phyloP scores from a whole-genome alignment of 2,797 vertebrate species.

The Aeoliscus strigatus region DNA sequence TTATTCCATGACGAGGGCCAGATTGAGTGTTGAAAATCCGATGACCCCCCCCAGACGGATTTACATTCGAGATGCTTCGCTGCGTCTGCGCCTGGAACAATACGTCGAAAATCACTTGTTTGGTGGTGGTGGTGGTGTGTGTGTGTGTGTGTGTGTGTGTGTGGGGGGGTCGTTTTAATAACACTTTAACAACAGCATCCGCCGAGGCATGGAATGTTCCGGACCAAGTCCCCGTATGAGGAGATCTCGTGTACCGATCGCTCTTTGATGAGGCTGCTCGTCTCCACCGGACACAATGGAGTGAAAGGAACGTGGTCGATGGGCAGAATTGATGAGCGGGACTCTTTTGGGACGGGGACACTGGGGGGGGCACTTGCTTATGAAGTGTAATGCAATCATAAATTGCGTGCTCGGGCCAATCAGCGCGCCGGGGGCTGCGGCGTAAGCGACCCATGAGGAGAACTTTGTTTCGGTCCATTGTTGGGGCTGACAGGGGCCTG shows the following conservation, averaged over 20 bases:
- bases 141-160: too few relatives aligned
- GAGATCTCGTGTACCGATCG: conserved; percentile 84
- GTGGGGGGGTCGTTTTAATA: too few relatives aligned
- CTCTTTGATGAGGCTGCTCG: conserved; percentile 85
- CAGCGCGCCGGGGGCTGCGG: conserved; percentile 70
- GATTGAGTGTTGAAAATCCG: conserved; percentile 75
- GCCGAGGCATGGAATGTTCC: too few relatives aligned
- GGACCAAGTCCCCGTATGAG: conserved; percentile 76
- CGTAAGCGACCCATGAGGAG: conserved; percentile 89
- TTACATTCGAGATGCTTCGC: conserved; percentile 54
- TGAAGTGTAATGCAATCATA: conserved; percentile 99
- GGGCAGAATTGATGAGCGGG: conserved; percentile 86
- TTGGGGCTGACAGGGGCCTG: conserved; percentile 87
- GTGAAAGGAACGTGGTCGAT: conserved; percentile 83
- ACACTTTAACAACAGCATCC: too few relatives aligned
- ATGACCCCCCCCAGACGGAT: conserved; percentile 63
- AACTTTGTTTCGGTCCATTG: conserved; percentile 94
- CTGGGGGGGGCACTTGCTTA: conserved; percentile 85
- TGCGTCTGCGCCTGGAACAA: conserved; percentile 11
- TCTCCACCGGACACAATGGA: conserved; percentile 67
- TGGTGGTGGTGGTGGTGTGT: too few relatives aligned
- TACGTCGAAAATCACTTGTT: too few relatives aligned
- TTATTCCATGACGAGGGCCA: conserved; percentile 76
- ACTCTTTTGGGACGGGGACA: conserved; percentile 81
- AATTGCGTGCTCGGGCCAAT: conserved; percentile 90